Conservation (phyloP, 2,797 vertebrate genomes). For the Rhinophrynus dorsalis region DNA sequence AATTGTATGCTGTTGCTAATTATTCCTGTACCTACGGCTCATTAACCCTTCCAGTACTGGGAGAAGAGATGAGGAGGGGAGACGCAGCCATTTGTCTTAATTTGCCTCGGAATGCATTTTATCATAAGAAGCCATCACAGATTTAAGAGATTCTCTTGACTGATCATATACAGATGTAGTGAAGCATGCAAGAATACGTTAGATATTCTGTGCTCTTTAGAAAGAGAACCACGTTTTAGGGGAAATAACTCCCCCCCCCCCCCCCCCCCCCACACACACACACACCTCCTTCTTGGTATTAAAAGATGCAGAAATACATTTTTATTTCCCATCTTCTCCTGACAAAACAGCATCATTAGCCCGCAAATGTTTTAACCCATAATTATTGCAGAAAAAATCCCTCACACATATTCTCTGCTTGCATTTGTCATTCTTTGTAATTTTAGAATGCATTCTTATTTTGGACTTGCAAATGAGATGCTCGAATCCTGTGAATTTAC, state of each 20-base stretch:
- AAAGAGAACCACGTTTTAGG: slow-evolving; percentile 33
- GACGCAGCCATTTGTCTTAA: slow-evolving; percentile 33
- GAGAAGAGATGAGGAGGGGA: not conserved
- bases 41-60: slow-evolving; percentile 35
- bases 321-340: slow-evolving; percentile 13
- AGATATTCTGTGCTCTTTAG: slow-evolving; percentile 36
- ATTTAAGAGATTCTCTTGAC: slow-evolving; percentile 20
- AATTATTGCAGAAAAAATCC: not conserved
- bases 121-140: slow-evolving; percentile 39
- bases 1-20: slow-evolving; percentile 24
- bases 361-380: not conserved
- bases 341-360: slow-evolving; percentile 3
- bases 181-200: slow-evolving; percentile 24
- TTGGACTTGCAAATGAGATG: slow-evolving; percentile 15
- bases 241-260: too few species aligned
- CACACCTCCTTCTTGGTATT: slow-evolving; percentile 4
- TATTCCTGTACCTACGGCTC: slow-evolving; percentile 34
- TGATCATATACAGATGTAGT: slow-evolving; percentile 44
- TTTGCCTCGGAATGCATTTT: slow-evolving; percentile 32
- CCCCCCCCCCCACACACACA: not conserved
- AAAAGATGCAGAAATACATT: slow-evolving; percentile 33
- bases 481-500: not conserved
- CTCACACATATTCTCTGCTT: not conserved
- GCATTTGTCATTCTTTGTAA: not conserved
- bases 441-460: slow-evolving; percentile 14